Percentiles rank a stretch among this genome's conserved stretches.
Conservation (phyloP, 2,797 vertebrate genomes). For the Cryptoprocta ferox region DNA sequence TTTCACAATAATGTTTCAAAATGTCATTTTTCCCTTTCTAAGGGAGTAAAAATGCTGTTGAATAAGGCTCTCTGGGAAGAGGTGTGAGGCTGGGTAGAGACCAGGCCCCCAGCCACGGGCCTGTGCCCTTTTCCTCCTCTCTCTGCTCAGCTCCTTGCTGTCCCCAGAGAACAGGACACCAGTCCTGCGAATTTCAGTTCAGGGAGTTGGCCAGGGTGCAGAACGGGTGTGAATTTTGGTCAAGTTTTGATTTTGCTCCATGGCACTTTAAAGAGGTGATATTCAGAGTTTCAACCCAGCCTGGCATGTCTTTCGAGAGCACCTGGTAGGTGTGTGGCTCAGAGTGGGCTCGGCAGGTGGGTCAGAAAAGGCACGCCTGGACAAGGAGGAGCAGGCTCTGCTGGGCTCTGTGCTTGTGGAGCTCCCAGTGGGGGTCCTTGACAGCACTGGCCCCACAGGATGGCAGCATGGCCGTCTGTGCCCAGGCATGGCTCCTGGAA, state of each 20-base stretch:
- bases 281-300: not conserved
- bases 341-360: not conserved
- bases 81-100: not conserved
- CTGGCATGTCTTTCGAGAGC: not conserved
- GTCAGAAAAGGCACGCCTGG: not conserved
- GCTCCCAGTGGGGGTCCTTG: fast-evolving
- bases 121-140: not conserved
- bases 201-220: too few relatives aligned
- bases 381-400: not conserved
- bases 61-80: not conserved
- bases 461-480: fast-evolving
- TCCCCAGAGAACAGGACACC: fast-evolving
- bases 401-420: not conserved
- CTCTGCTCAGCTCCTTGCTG: not conserved
- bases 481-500: not conserved
- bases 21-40: constrained; percentile 24
- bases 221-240: not conserved
- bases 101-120: too few relatives aligned
- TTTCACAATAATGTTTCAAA: constrained; percentile 69
- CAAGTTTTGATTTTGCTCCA: fast-evolving
- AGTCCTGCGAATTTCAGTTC: not conserved
- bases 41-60: not conserved
- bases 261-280: not conserved
- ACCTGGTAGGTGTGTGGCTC: not conserved
- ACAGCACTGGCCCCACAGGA: not conserved